phyloP scores from a whole-genome alignment of 2,113 vertebrate species.

The Ancistrus triradiatus region DNA sequence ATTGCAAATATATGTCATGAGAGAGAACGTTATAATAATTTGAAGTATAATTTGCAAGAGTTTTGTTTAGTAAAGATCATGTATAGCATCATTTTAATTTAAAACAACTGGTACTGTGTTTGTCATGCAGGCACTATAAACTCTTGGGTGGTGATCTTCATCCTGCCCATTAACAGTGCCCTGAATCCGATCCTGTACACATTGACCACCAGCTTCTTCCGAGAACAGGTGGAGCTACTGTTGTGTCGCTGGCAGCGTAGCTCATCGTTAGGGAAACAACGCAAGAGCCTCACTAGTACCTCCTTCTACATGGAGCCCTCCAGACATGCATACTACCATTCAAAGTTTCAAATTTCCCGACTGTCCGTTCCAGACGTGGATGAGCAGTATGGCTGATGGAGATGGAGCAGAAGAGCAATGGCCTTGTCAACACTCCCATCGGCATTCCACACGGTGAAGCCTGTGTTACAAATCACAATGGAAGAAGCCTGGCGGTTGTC shows the following conservation, averaged over 20 bases:
- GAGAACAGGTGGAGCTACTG: slow-evolving; percentile 75
- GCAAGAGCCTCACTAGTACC: slow-evolving; percentile 66
- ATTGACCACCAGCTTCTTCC: slow-evolving; percentile 77
- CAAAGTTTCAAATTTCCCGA: slow-evolving; percentile 58
- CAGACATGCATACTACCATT: slow-evolving; percentile 38
- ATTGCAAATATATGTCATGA: too few relatives aligned
- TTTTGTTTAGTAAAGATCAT: too few relatives aligned
- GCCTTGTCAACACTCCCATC: slow-evolving; percentile 12
- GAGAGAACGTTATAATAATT: too few relatives aligned
- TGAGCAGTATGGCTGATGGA: slow-evolving; percentile 55
- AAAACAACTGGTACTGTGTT: too few relatives aligned
- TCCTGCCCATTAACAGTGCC: slow-evolving; percentile 79
- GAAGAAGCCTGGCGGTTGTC: background rate
- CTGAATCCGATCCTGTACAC: slow-evolving; percentile 78
- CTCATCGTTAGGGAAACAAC: slow-evolving; percentile 57
- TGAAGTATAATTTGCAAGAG: too few relatives aligned
- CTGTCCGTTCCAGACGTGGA: slow-evolving; percentile 54
- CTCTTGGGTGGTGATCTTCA: slow-evolving; percentile 75
- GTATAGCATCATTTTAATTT: too few relatives aligned
- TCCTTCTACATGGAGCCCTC: slow-evolving; percentile 57
- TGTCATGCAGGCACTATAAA: slow-evolving; percentile 65
- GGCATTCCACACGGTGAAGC: background rate
- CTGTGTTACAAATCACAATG: background rate
- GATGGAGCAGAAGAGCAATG: background rate
- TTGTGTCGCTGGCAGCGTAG: slow-evolving; percentile 66